Percentiles rank a stretch among this genome's conserved stretches.
These are phyloP conservation scores for Muscina levida DNA, from an alignment of 2,888 invertebrate species.

Conservation along the genomic window DNA sequence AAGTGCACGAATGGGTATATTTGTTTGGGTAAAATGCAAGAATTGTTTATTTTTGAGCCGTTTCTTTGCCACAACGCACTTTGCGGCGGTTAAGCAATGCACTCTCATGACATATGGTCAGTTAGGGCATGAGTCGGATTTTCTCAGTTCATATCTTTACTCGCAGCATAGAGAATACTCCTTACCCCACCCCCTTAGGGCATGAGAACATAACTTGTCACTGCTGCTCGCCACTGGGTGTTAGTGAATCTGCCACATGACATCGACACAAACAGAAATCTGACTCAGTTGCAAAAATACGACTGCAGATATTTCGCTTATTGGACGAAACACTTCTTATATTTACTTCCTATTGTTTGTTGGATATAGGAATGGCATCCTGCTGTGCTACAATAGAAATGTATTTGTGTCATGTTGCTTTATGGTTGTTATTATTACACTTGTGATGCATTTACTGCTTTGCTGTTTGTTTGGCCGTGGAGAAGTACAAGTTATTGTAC, in stretches of 20 bases:
- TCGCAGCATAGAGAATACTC: neutral
- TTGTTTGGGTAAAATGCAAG: too few species aligned
- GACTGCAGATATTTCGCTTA: neutral
- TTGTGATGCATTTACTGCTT: conserved; percentile 17
- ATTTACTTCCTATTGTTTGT: neutral
- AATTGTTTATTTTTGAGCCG: neutral
- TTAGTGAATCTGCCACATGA: neutral
- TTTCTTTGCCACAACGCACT: neutral
- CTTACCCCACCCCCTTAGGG: neutral
- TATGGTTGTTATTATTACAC: neutral
- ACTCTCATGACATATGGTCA: conserved; percentile 54
- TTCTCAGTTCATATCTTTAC: too few species aligned
- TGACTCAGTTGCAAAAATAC: conserved; percentile 28
- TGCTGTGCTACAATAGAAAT: conserved; percentile 9
- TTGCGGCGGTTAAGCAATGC: neutral
- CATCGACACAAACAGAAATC: conserved; percentile 9
- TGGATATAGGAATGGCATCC: neutral
- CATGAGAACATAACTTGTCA: neutral
- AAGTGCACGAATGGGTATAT: conserved; percentile 36
- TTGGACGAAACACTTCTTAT: neutral
- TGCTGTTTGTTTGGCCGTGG: neutral
- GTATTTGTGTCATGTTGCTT: conserved; percentile 28
- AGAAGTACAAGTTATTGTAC: conserved; percentile 10
- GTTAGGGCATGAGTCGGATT: conserved; percentile 24
- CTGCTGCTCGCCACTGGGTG: neutral